Evolutionary conservation across 2,888 invertebrate genomes (phyloP).

Genomic region (Agrochola lota): DNA sequence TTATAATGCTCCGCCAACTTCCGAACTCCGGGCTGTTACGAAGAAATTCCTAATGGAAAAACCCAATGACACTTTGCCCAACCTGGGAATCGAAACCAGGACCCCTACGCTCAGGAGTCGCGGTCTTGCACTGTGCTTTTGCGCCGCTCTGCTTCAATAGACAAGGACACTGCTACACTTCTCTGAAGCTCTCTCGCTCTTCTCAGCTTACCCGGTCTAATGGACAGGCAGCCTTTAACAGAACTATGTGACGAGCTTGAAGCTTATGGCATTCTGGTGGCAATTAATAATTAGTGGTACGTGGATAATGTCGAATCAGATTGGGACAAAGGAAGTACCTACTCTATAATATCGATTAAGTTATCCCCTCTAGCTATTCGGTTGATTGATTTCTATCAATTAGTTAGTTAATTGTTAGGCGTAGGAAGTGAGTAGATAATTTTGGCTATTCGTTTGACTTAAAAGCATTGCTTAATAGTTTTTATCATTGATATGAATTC

Average conservation of each 20-base stretch:
- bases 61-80: no score
- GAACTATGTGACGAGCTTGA: slow-evolving; percentile 23
- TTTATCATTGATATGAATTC: not conserved
- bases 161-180: no score
- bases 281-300: slow-evolving; percentile 44
- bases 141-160: not conserved
- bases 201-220: not conserved
- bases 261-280: slow-evolving; percentile 32
- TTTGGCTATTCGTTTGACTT: not conserved
- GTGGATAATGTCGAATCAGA: slow-evolving; percentile 27
- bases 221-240: slow-evolving; percentile 11
- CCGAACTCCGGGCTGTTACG: no score
- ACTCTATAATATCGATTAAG: slow-evolving; percentile 26
- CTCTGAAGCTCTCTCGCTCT: not conserved
- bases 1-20: no score
- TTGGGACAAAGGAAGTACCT: slow-evolving; percentile 16
- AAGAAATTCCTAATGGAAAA: no score
- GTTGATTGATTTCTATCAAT: slow-evolving; percentile 36
- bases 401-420: slow-evolving; percentile 12
- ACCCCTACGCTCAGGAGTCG: no score
- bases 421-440: slow-evolving; percentile 8
- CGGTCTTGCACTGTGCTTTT: no score
- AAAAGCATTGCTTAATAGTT: slow-evolving; percentile 6
- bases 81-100: no score
- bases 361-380: slow-evolving; percentile 27